These are phyloP conservation scores for Cosmia pyralina DNA, from an alignment of 2,888 invertebrate genomes.

Conservation along the genomic window DNA sequence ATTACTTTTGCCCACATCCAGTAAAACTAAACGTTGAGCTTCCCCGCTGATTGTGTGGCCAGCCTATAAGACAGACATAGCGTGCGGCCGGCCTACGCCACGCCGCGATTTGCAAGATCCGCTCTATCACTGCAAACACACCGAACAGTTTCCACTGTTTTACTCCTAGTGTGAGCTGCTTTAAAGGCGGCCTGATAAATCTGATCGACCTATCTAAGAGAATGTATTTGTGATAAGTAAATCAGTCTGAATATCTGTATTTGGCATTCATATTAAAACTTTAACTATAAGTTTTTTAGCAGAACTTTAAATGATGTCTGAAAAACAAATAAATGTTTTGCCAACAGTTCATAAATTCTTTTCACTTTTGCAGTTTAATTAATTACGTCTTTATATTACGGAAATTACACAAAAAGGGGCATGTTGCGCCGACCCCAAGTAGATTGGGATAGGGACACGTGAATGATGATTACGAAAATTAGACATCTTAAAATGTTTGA, in stretches of 20 bases:
- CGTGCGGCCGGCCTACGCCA: constrained; percentile 69
- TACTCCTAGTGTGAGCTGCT: constrained; percentile 43
- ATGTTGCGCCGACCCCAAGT: too few relatives aligned
- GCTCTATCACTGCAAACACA: constrained; percentile 82
- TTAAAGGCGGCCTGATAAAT: constrained; percentile 31
- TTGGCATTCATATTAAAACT: neutral
- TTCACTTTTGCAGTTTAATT: neutral
- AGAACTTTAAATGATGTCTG: too few relatives aligned
- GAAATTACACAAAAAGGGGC: too few relatives aligned
- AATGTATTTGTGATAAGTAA: neutral
- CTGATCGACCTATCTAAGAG: neutral
- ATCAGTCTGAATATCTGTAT: neutral
- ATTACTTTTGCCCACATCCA: neutral
- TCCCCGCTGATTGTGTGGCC: constrained; percentile 54
- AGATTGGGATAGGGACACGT: too few relatives aligned
- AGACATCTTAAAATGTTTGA: neutral
- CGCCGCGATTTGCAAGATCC: constrained; percentile 84
- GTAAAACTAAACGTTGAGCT: neutral
- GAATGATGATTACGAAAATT: too few relatives aligned
- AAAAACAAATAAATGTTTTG: neutral
- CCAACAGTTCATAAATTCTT: neutral
- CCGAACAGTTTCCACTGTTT: constrained; percentile 75
- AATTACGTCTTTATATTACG: neutral
- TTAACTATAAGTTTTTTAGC: too few relatives aligned
- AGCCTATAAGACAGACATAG: constrained; percentile 59